Conservation (phyloP, 2,797 vertebrate genomes). For the Rhinoraja longicauda region DNA sequence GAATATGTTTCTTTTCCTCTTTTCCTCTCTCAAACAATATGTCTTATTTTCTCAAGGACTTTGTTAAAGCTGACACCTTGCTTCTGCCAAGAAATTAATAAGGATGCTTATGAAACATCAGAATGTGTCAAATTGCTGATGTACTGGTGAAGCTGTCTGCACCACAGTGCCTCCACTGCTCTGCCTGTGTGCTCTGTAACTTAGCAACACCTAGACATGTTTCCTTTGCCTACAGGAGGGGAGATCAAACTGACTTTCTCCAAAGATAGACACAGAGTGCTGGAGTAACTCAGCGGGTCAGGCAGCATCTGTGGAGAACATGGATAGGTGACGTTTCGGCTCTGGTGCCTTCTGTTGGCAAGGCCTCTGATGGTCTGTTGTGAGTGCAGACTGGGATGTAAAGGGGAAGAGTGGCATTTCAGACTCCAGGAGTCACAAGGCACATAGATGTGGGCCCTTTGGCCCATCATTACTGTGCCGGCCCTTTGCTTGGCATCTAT, state of each 20-base stretch:
- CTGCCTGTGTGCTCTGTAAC: background rate
- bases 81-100: background rate
- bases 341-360: too few species aligned
- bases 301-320: too few species aligned
- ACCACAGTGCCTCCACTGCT: background rate
- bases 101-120: background rate
- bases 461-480: too few species aligned
- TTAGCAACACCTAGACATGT: background rate
- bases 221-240: background rate
- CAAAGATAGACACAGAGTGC: too few species aligned
- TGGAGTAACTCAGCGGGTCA: too few species aligned
- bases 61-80: background rate
- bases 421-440: too few species aligned
- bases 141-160: background rate
- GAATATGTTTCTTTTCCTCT: background rate
- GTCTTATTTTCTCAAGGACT: background rate
- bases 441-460: too few species aligned
- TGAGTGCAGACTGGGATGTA: background rate
- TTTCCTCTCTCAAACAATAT: background rate
- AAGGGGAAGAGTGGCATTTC: background rate
- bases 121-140: background rate
- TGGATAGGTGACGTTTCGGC: too few species aligned
- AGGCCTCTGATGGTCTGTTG: background rate
- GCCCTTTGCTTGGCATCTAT: too few species aligned
- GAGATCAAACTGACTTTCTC: background rate